Base-by-base conservation (phyloP, 2,888 invertebrate species). In the Megaustenia siamemsis region DNA sequence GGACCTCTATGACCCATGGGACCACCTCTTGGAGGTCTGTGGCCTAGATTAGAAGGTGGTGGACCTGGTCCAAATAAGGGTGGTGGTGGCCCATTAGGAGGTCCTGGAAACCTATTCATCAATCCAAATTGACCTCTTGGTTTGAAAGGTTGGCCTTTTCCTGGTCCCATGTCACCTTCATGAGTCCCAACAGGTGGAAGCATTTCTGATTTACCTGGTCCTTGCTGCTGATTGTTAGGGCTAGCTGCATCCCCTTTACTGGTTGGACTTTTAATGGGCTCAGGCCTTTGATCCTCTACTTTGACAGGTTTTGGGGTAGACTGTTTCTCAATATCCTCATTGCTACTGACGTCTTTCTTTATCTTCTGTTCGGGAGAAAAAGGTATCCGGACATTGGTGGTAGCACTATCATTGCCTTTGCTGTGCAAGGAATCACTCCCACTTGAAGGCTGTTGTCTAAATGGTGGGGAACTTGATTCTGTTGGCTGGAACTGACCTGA, bases 1-100 rank as follows among this genome's bases (percentile, higher is more conserved):
- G 84, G 84, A n/a, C 84, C 84, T 73, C 84, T 78, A 10, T 71
- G 79, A 53, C 83, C 83, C 32, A 79, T 71, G n/a, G 84, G 84
- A 40, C 78, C 71, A 53, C 83, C 83, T 38, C 84, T 71, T 63
- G 84, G 84, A 28, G 80, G 80, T 49, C 80, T 73, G 12, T 63
- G 75, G 35, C 79, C 84, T 49, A 80, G 12, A 12, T 77, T 77
- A 49, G 73, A 49, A 38, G 84, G 84, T 49, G 84, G 80, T 60
- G 80, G 73, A 35, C 85, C 81, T 68, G 85, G 81, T 0, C 77
- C 78, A 38, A 79, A 79, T 28, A 84, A 18, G 12, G 78, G 77
- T 35, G 78, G 71, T 24, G 84, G 84, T 73, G 79, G 84, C 10
- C 84, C 84, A 60, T 71, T 66, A 6, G 84, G 84, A 43, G 84